Conservation (phyloP, 2,797 vertebrate genomes). For the Sebastes cheni region DNA sequence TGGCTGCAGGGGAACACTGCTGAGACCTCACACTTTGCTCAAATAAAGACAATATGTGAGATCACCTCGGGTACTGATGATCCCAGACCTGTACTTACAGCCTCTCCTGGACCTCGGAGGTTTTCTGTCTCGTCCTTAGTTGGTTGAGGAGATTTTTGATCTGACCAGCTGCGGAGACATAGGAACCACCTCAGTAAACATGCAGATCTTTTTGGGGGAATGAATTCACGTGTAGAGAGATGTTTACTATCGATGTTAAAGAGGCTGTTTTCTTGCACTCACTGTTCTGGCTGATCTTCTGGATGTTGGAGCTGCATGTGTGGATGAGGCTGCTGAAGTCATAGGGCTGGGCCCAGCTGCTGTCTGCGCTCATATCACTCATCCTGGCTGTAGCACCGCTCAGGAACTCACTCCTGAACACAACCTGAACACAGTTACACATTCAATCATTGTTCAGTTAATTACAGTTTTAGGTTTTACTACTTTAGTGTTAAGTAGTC, state of each 20-base stretch:
- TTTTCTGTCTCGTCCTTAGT: conserved; percentile 88
- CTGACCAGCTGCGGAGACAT: conserved; percentile 83
- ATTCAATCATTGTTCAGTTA: neutral
- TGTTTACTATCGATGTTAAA: neutral
- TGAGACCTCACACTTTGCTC: neutral
- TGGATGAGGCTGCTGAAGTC: conserved; percentile 89
- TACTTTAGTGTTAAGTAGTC: neutral
- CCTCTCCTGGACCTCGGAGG: conserved; percentile 88
- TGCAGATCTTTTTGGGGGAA: neutral
- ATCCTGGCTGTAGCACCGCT: conserved; percentile 62
- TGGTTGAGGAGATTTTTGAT: conserved; percentile 92
- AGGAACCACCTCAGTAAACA: neutral
- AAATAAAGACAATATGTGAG: neutral
- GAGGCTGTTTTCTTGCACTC: conserved; percentile 57
- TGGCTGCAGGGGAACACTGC: conserved; percentile 77
- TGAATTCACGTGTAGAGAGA: neutral
- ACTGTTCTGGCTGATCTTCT: conserved; percentile 93
- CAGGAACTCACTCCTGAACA: neutral
- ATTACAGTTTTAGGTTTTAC: neutral
- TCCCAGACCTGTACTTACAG: conserved; percentile 82
- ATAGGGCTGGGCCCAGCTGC: conserved; percentile 74
- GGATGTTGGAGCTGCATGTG: conserved; percentile 90
- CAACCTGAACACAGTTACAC: neutral
- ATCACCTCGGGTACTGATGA: neutral
- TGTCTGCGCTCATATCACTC: conserved; percentile 79